Conservation (phyloP, 2,113 vertebrate genomes). For the Polypterus bichir region DNA sequence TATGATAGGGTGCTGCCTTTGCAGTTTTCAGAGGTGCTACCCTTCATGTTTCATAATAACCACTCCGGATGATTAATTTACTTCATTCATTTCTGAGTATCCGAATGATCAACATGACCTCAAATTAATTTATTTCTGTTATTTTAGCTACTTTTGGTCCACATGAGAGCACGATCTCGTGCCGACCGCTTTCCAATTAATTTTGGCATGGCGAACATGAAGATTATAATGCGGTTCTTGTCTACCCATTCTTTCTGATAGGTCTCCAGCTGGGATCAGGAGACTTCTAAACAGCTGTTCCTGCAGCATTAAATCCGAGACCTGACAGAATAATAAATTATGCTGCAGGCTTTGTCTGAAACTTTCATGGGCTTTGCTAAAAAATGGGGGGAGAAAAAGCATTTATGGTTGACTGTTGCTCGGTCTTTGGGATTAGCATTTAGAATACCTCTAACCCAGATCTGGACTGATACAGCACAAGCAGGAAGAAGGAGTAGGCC, state of each 20-base stretch:
- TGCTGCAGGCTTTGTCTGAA: conserved; percentile 13
- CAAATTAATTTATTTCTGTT: conserved; percentile 24
- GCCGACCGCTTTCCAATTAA: conserved; percentile 35
- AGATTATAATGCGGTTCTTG: conserved; percentile 21
- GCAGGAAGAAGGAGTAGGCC: no score
- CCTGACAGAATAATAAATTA: conserved; percentile 34
- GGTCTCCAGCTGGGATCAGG: conserved; percentile 27
- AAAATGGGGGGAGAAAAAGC: neutral
- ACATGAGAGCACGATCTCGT: conserved; percentile 23
- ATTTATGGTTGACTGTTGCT: no score
- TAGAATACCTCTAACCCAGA: no score
- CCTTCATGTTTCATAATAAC: conserved; percentile 14
- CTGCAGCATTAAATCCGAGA: conserved; percentile 27
- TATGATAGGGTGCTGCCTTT: conserved; percentile 5
- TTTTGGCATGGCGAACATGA: conserved; percentile 24
- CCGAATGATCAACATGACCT: conserved; percentile 21
- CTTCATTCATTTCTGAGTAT: conserved; percentile 12
- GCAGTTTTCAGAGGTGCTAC: conserved; percentile 4
- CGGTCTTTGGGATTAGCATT: no score
- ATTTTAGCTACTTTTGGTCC: conserved; percentile 29
- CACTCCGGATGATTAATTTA: conserved; percentile 31
- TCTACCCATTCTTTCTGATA: conserved; percentile 26
- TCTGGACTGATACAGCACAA: no score
- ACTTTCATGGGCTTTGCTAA: conserved; percentile 5
- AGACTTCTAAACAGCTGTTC: conserved; percentile 33